Evolutionary conservation across 2,797 vertebrate genomes (phyloP), one percentile per base, ranked within the genome.

Genomic region (Numenius phaeopus): DNA sequence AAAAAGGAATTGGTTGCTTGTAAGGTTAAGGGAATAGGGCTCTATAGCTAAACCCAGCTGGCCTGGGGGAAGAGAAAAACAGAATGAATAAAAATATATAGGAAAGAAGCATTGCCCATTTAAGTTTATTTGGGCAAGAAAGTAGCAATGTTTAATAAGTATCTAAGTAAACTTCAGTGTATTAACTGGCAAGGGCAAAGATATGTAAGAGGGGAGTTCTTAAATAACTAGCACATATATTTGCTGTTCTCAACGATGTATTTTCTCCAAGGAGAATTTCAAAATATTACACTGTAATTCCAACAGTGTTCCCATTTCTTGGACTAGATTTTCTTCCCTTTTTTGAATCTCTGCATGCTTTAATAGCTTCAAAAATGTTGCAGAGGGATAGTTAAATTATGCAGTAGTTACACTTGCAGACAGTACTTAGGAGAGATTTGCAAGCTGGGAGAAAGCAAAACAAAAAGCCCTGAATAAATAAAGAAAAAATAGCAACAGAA

Each of bases 191-290:
- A 96, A 42, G 29, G 55, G 42, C 58, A 94, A 90, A 86, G 42
- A 71, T 42, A 83, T 7, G 22, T 62, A 86, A 87, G 37, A 14
- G 14, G 11, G 4, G n/a, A 44, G 37, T 80, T 95, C 81, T 91
- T 84, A 86, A 96, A 93, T 88, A 95, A 58, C 20, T 57, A 92
- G 59, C 37, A 81, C 13, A 39, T 83, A 37, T 47, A 93, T 93
- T 81, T 76, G 42, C 40, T 62, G 27, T 76, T 89, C 42, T 87
- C 30, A 91, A 30, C 10, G 83, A 71, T 0, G 1, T 40, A 30
- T 91, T 89, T 67, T 64, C 87, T 95, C 93, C 39, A 95, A 89
- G 85, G 75, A 94, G 66, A 77, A 90, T 92, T 96, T 91, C 34
- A 84, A 86, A 93, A 72, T 55, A 77, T 8, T 85, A 49, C 39